Percentiles rank a stretch among this genome's conserved stretches.
These are phyloP conservation scores for Drosophila simulans DNA, from an alignment of 1,140 invertebrate species.

Conservation along the genomic window DNA sequence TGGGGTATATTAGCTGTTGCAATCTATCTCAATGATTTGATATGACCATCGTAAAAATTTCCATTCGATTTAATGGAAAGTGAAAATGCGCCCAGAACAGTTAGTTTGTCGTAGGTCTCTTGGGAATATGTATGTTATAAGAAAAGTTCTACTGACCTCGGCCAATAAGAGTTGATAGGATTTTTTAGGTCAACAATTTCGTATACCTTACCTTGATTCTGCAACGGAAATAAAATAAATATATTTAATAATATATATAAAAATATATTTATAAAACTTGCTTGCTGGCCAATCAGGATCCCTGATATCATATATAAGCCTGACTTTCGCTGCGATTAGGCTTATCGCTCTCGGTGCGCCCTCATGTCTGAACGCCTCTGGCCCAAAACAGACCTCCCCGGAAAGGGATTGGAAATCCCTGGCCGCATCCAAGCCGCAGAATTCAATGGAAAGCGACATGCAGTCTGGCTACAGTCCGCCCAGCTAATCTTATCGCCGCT, in stretches of 20 bases:
- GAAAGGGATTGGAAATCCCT: not conserved
- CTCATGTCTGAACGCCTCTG: constrained; percentile 46
- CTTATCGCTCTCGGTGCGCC: constrained; percentile 27
- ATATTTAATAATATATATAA: too few species aligned
- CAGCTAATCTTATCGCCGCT: constrained; percentile 59
- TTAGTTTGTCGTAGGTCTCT: constrained; percentile 75
- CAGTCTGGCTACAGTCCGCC: constrained; percentile 46
- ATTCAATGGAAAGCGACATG: constrained; percentile 63
- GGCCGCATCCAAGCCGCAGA: constrained; percentile 29
- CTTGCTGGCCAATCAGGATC: constrained; percentile 12
- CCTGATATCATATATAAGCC: not conserved
- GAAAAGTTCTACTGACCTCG: constrained; percentile 60
- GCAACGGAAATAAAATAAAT: too few species aligned
- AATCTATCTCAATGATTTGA: constrained; percentile 33
- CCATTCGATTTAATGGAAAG: constrained; percentile 49
- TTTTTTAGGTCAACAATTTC: too few species aligned
- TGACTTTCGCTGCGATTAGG: constrained; percentile 13
- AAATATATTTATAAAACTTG: fast-evolving
- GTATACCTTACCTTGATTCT: too few species aligned
- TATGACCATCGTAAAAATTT: constrained; percentile 32
- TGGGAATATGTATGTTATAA: not conserved
- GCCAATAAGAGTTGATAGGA: not conserved
- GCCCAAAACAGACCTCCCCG: constrained; percentile 45
- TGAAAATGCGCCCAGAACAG: constrained; percentile 61
- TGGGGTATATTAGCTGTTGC: constrained; percentile 57